Evolutionary conservation across 2,888 invertebrate genomes (phyloP), one percentile per base, ranked within the genome.

Genomic region (Dicyrtomina minuta): DNA sequence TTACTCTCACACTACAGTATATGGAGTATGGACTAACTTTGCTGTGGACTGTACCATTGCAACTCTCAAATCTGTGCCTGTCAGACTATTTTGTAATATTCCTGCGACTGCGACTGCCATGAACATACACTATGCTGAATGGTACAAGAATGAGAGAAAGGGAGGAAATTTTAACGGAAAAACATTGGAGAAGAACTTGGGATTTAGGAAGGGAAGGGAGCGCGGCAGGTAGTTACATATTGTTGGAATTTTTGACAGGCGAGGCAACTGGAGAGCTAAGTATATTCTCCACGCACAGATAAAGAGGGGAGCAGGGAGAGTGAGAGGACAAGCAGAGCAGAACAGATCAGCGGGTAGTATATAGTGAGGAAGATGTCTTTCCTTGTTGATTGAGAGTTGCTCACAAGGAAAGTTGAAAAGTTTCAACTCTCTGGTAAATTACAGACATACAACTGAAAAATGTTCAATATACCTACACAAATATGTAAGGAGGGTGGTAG

Each of bases 91-190:
- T 46, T 46, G 46, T 46, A 46, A 5, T 46, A 4, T 46, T 46
- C 3, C 13, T 46, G 46, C 13, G n/a, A 46, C n/a, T n/a, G 46
- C 46, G 20, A 46, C n/a, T 46, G 46, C 5, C n/a, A n/a, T n/a
- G n/a, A n/a, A n/a, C n/a, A n/a, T n/a, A n/a, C n/a, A n/a, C n/a
- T n/a, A n/a, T n/a, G n/a, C n/a, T n/a, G n/a, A n/a, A n/a, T 46
- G 10, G 17, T 46, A 15, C 6, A 22, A 27, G 56, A 27, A 2
- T 22, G 26, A 61, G 46, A 17, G 61, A 61, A 27, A 27, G 46
- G 26, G n/a, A 51, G 33, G 43, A 51, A 62, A 13, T 62, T 62
- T 62, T 62, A 62, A 62, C 62, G 62, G 62, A 62, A 62, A 62
- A 62, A 62, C 22, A n/a, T n/a, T 15, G 27, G 24, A 58, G 33